phyloP scores from a whole-genome alignment of 2,797 vertebrate species.

The Crenichthys baileyi region DNA sequence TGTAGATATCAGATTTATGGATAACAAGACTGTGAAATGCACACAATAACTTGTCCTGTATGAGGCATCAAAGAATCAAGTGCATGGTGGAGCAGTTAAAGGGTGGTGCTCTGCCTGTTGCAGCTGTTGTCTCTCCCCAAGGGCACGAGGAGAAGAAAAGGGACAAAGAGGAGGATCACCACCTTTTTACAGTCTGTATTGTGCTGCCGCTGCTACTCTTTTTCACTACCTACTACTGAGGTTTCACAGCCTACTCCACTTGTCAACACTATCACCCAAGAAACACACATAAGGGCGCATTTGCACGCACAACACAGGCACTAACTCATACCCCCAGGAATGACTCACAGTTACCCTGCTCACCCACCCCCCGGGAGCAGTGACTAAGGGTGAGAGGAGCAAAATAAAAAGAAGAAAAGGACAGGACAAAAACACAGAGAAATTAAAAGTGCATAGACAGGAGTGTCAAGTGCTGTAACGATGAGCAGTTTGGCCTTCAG shows the following conservation, averaged over 20 bases:
- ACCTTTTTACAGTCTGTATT: conserved; percentile 38
- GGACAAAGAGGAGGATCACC: conserved; percentile 48
- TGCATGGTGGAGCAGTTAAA: conserved; percentile 33
- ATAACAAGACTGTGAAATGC: neutral
- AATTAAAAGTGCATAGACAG: conserved; percentile 40
- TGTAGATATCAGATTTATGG: neutral
- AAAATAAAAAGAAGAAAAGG: conserved; percentile 48
- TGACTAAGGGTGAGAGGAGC: conserved; percentile 73
- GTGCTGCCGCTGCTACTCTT: conserved; percentile 46
- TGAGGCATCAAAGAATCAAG: conserved; percentile 14
- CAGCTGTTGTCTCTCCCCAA: conserved; percentile 68
- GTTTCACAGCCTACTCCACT: conserved; percentile 77
- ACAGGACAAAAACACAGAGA: conserved; percentile 49
- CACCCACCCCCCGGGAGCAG: conserved; percentile 63
- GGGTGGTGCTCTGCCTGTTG: conserved; percentile 37
- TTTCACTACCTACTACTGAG: conserved; percentile 67
- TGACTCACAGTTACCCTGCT: conserved; percentile 72
- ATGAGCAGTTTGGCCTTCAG: conserved; percentile 78
- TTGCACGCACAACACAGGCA: conserved; percentile 21
- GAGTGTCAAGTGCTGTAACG: conserved; percentile 24
- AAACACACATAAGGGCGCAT: conserved; percentile 20
- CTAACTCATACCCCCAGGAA: conserved; percentile 43
- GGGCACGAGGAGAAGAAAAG: conserved; percentile 49
- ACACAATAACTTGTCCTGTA: neutral
- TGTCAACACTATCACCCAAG: conserved; percentile 67